Percentiles rank a stretch among this genome's conserved stretches.
These are phyloP conservation scores for Anarrhichthys ocellatus DNA, from an alignment of 2,113 vertebrate species.

Conservation along the genomic window DNA sequence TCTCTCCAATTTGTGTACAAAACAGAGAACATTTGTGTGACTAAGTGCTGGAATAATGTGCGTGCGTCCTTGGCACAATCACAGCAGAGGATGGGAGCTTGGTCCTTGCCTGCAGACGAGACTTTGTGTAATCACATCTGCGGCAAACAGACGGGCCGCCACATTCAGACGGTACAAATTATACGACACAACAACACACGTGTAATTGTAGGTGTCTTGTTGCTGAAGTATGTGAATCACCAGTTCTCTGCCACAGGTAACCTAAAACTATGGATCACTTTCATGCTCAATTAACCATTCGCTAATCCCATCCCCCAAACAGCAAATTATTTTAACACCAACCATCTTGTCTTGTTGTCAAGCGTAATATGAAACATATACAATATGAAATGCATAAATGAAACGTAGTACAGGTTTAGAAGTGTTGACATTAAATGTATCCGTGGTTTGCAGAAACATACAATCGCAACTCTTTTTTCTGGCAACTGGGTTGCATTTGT, in stretches of 20 bases:
- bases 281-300: background rate
- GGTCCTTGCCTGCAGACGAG: constrained; percentile 32
- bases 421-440: background rate
- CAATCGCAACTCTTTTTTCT: background rate
- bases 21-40: constrained; percentile 53
- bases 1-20: constrained; percentile 37
- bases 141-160: constrained; percentile 39
- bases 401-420: too few relatives aligned
- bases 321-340: background rate
- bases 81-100: constrained; percentile 15
- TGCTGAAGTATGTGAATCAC: constrained; percentile 35
- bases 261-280: constrained; percentile 10
- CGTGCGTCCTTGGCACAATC: constrained; percentile 33
- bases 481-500: background rate
- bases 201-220: constrained; percentile 46
- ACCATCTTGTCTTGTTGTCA: background rate
- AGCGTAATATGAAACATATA: background rate
- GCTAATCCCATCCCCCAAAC: background rate
- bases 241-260: constrained; percentile 21
- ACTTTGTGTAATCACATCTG: constrained; percentile 57
- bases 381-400: background rate
- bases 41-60: constrained; percentile 47
- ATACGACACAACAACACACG: background rate
- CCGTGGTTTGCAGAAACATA: background rate
- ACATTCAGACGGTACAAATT: constrained; percentile 29